Percentiles rank a stretch among this genome's conserved stretches.
Conservation (phyloP, 2,888 invertebrate species). For the Mactromeris polynyma region DNA sequence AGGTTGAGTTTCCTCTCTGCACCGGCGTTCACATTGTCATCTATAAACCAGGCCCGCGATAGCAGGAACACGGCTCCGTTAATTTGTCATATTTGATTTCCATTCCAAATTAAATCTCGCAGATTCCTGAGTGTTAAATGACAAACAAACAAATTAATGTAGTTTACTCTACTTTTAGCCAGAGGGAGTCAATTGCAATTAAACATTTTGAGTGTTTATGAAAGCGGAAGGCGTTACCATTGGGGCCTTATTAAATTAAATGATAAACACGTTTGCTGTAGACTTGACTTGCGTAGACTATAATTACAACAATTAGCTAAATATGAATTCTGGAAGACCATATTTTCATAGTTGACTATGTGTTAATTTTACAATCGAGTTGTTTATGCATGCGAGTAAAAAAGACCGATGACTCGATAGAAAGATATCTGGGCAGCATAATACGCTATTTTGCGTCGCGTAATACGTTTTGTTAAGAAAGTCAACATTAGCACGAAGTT, state of each 20-base stretch:
- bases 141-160: not conserved
- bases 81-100: not conserved
- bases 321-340: not conserved
- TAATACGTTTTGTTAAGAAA: not conserved
- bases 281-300: not conserved
- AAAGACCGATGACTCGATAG: not conserved
- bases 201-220: not conserved
- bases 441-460: not conserved
- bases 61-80: not conserved
- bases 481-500: not conserved
- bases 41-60: not conserved
- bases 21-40: too few relatives aligned
- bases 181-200: not conserved
- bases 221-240: not conserved
- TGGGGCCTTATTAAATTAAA: not conserved
- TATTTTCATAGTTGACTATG: not conserved
- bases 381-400: not conserved
- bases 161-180: not conserved
- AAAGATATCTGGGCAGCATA: not conserved
- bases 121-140: not conserved
- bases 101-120: not conserved
- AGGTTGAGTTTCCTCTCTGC: too few relatives aligned
- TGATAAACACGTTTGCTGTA: not conserved
- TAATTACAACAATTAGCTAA: not conserved
- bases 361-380: not conserved